These are phyloP conservation scores for Luidia sarsii DNA, from an alignment of 53 echinoderm and acorn worm species.

Conservation along the genomic window DNA sequence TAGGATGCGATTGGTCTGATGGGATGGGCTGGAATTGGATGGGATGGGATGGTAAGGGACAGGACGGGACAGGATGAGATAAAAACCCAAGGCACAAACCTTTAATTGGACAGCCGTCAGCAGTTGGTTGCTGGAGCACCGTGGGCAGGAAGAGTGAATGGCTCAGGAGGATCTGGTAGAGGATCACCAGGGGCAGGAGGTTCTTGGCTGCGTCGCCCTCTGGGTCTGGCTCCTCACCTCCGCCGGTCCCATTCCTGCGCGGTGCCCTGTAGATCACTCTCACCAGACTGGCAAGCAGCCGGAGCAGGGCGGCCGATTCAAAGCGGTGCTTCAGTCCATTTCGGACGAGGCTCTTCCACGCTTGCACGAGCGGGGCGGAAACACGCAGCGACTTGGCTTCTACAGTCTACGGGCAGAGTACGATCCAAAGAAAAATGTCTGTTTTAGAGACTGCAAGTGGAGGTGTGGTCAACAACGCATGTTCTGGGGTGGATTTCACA, in stretches of 20 bases:
- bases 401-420: background rate
- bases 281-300: conserved; percentile 59
- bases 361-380: conserved; percentile 36
- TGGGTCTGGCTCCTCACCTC: background rate
- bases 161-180: conserved; percentile 85
- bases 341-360: conserved; percentile 77
- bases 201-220: background rate
- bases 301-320: conserved; percentile 43
- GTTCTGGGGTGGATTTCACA: too few relatives aligned
- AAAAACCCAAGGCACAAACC: conserved; percentile 57
- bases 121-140: conserved; percentile 66
- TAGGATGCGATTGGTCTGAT: too few relatives aligned
- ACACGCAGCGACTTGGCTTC: background rate
- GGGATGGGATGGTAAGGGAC: too few relatives aligned
- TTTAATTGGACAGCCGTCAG: conserved; percentile 31
- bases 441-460: too few relatives aligned
- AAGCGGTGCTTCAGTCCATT: conserved; percentile 72
- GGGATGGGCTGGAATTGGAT: too few relatives aligned
- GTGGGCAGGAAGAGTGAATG: conserved; percentile 87
- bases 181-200: conserved; percentile 56
- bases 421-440: background rate
- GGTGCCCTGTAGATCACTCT: conserved; percentile 55
- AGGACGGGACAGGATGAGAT: too few relatives aligned
- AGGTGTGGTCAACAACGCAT: too few relatives aligned
- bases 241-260: conserved; percentile 7